Base-by-base conservation (phyloP, 2,797 vertebrate species). In the Kryptopterus vitreolus region DNA sequence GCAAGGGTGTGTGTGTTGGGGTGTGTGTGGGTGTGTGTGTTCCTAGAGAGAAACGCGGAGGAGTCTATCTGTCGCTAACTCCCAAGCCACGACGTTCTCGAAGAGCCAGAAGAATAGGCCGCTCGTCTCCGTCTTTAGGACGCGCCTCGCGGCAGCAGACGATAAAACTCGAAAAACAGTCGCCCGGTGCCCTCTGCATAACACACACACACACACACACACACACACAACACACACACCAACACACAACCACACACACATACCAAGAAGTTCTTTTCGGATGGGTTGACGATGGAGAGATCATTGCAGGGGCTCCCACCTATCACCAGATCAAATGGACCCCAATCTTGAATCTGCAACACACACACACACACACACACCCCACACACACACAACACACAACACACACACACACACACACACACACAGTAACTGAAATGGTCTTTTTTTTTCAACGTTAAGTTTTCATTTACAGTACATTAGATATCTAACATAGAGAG, bases 41-140 rank as follows among this genome's bases (percentile, higher is more conserved):
- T 95, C 96, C 96, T 97, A 96, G 79, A 98, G 87, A n/a, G 86
- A 98, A 98, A 50, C 95, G 95, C 2, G 95, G n/a, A 98, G 85
- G 98, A 98, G 89, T 98, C 97, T 83, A 95, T 94, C 88, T 98
- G 92, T 98, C 97, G 0, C 95, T 96, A 55, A 97, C 94, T 58
- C 96, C 95, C 97, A 98, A 29, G 97, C 96, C 0, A 97, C 97
- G n/a, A 98, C 95, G 0, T 98, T 98, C 91, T 98, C 97, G 38
- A 98, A 98, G 88, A 98, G 93, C 97, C 97, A 98, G 90, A 98
- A 98, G 91, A 98, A 98, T 0, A n/a, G 96, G 96, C 2, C 97
- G 90, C 35, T 94, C 94, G 15, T 98, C 96, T 0, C 95, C 95
- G 0, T 91, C 92, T 83, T 96, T 97, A 48, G 97, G 97, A 11